Conservation (phyloP, 2,888 invertebrate genomes). For the Ochropleura plecta region DNA sequence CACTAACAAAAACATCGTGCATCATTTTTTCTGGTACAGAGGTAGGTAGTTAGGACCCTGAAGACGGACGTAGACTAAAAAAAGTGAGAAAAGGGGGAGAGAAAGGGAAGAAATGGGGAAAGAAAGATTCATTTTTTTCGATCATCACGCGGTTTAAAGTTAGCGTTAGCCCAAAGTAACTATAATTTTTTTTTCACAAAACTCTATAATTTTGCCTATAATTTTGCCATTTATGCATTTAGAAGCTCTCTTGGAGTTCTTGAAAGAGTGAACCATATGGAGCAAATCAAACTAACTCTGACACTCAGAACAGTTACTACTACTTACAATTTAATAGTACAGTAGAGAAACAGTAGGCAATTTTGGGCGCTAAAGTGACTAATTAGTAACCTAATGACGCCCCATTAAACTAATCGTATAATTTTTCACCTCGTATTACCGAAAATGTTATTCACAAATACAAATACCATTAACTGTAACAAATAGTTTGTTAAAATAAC, state of each 20-base stretch:
- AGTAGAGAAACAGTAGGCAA: neutral
- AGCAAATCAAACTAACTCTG: neutral
- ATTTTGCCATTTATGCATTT: neutral
- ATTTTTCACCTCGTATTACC: conserved; percentile 4
- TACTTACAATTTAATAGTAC: neutral
- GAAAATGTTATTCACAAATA: conserved; percentile 8
- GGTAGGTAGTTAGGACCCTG: too few relatives aligned
- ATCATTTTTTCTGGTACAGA: too few relatives aligned
- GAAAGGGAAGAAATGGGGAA: too few relatives aligned
- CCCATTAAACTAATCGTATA: neutral
- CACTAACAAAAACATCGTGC: too few relatives aligned
- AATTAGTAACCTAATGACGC: neutral
- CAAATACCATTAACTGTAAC: conserved; percentile 16
- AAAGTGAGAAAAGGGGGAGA: too few relatives aligned
- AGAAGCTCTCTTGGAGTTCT: neutral
- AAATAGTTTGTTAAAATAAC: conserved; percentile 28
- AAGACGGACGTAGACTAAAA: too few relatives aligned
- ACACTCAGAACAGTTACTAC: too few relatives aligned
- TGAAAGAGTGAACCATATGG: neutral
- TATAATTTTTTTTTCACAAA: neutral
- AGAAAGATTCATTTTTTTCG: too few relatives aligned
- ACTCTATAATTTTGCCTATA: too few relatives aligned
- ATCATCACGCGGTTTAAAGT: too few relatives aligned
- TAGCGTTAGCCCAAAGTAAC: too few relatives aligned
- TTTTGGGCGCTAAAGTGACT: neutral